Evolutionary conservation across 1,140 invertebrate genomes (phyloP).

Genomic region (Bathynomus jamesi): DNA sequence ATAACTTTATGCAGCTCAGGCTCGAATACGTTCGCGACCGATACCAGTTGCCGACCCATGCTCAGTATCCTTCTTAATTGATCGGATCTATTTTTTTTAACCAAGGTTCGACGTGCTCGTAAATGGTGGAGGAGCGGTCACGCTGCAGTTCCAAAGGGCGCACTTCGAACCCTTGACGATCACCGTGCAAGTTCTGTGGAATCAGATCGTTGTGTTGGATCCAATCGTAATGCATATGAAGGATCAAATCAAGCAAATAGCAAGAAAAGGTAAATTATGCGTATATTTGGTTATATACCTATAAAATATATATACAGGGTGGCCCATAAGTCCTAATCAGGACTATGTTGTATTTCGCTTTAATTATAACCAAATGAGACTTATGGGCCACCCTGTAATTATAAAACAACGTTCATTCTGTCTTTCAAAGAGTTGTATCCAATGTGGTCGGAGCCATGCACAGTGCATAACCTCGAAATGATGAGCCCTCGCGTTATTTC

Average conservation of each 20-base stretch:
- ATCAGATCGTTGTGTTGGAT: conserved; percentile 82
- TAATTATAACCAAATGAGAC: too few species aligned
- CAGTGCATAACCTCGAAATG: conserved; percentile 74
- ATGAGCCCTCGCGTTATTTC: conserved; percentile 39
- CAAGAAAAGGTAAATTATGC: neutral
- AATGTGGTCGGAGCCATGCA: conserved; percentile 56
- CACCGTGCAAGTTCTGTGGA: conserved; percentile 89
- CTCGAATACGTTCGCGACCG: neutral
- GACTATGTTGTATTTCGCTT: too few species aligned
- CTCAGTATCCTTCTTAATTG: neutral
- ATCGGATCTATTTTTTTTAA: conserved; percentile 10
- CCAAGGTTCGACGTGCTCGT: conserved; percentile 95
- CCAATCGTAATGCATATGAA: conserved; percentile 68
- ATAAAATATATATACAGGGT: conserved; percentile 15
- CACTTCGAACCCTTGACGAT: conserved; percentile 78
- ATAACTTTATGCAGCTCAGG: neutral
- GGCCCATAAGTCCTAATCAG: too few species aligned
- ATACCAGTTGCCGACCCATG: neutral
- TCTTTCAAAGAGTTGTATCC: neutral
- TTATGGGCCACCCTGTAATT: too few species aligned
- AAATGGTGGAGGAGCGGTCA: conserved; percentile 96
- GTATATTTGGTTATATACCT: neutral
- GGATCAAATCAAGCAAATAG: conserved; percentile 51
- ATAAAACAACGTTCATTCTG: neutral
- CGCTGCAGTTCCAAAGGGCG: conserved; percentile 85